phyloP scores from a whole-genome alignment of 2,797 vertebrate genomes.

The Gastrophryne carolinensis region DNA sequence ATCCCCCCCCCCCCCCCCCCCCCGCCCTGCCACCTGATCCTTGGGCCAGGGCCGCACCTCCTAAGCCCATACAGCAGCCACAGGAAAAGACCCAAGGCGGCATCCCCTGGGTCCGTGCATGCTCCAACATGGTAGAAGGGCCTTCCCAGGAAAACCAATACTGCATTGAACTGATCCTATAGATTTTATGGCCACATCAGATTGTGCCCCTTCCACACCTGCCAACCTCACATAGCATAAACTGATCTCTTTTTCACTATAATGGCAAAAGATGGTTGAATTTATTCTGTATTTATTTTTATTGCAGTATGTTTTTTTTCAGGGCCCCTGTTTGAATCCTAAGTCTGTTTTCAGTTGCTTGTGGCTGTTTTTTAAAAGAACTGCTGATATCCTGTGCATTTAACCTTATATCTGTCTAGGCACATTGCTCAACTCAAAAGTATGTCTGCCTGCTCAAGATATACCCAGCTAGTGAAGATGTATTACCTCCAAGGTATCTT shows the following conservation, averaged over 20 bases:
- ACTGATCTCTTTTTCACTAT: background rate
- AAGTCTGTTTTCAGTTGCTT: conserved; percentile 40
- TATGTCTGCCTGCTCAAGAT: conserved; percentile 53
- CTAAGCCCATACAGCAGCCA: no score
- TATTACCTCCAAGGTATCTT: no score
- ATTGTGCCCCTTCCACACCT: background rate
- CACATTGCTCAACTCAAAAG: conserved; percentile 49
- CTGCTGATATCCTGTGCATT: conserved; percentile 40
- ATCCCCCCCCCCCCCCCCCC: no score
- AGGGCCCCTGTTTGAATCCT: conserved; percentile 14
- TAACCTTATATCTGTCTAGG: conserved; percentile 4
- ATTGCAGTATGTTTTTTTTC: background rate
- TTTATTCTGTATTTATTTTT: conserved; percentile 18
- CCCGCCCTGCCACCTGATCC: no score
- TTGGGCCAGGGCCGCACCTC: no score
- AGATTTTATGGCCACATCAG: background rate
- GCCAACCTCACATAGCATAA: background rate
- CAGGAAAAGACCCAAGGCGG: no score
- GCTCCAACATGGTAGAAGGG: no score
- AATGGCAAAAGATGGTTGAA: background rate
- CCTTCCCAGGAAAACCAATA: background rate
- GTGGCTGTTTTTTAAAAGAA: conserved; percentile 24
- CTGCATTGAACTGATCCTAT: background rate
- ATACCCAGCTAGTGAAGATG: background rate
- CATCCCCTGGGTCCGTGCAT: no score